Evolutionary conservation across 2,888 invertebrate genomes (phyloP).

Genomic region (Drosophila anomelani): DNA sequence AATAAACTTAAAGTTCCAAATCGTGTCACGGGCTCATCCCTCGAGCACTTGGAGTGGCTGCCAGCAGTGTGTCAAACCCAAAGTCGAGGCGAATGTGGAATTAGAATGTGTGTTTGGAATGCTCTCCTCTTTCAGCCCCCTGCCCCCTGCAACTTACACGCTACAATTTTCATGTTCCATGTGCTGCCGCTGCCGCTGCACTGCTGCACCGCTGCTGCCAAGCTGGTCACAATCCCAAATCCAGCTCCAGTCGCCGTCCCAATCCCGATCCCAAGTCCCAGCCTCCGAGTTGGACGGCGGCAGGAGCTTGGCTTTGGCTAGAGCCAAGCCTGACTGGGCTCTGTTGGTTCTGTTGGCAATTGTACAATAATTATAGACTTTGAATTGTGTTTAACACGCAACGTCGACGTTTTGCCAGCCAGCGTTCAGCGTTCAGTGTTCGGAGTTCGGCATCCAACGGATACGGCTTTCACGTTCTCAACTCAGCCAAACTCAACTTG

Average conservation of each 20-base stretch:
- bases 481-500: conserved; percentile 19
- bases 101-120: conserved; percentile 82
- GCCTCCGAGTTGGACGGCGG: conserved; percentile 24
- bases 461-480: conserved; percentile 67
- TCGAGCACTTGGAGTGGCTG: conserved; percentile 36
- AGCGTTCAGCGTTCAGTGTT: conserved; percentile 20
- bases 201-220: conserved; percentile 1
- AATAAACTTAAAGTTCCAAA: not conserved
- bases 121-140: conserved; percentile 42
- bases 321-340: conserved; percentile 44
- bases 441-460: conserved; percentile 22
- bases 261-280: conserved; percentile 7
- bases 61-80: conserved; percentile 67
- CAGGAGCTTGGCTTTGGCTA: conserved; percentile 23
- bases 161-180: conserved; percentile 77
- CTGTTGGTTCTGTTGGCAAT: conserved; percentile 71
- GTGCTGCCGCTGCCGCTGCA: conserved; percentile 49
- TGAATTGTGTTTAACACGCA: conserved; percentile 84
- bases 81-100: conserved; percentile 69
- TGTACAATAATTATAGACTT: conserved; percentile 83
- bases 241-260: conserved; percentile 24
- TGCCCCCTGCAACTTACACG: conserved; percentile 57
- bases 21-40: conserved; percentile 20
- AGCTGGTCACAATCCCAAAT: conserved; percentile 51
- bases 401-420: conserved; percentile 69